Conservation (phyloP, 1,140 invertebrate species). For the Papilio aristodemus region DNA sequence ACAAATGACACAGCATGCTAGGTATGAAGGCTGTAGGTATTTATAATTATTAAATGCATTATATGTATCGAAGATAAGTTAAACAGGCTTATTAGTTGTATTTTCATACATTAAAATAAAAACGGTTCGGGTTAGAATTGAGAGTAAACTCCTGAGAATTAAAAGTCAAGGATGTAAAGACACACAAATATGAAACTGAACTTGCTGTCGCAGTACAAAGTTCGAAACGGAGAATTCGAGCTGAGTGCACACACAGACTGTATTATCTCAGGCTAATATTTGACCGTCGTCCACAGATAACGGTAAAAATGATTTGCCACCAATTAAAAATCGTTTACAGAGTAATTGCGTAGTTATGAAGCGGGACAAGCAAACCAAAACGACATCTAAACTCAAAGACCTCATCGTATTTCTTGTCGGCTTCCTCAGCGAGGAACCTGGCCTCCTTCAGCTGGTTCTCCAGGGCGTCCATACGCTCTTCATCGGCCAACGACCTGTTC, state of each 20-base stretch:
- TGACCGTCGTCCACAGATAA: conserved; percentile 9
- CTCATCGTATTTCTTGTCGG: conserved; percentile 99
- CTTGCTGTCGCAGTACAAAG: background rate
- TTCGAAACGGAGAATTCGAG: background rate
- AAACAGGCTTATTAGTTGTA: conserved; percentile 5
- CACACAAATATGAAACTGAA: background rate
- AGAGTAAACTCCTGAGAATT: background rate
- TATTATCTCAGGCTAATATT: conserved; percentile 17
- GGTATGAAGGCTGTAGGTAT: conserved; percentile 4
- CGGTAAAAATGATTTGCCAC: background rate
- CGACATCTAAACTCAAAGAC: conserved; percentile 81
- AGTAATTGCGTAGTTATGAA: conserved; percentile 33
- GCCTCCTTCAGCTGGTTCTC: conserved; percentile 99
- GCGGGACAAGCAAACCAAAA: conserved; percentile 67
- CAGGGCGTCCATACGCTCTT: conserved; percentile 99
- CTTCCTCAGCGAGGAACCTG: conserved; percentile 99
- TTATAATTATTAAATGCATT: background rate
- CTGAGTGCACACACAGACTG: conserved; percentile 3
- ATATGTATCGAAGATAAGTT: background rate
- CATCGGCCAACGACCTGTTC: conserved; percentile 99
- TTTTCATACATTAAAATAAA: conserved; percentile 3
- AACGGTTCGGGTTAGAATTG: conserved; percentile 15
- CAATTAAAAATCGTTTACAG: background rate
- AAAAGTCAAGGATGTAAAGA: background rate
- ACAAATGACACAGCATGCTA: conserved; percentile 12